phyloP scores from a whole-genome alignment of 2,888 invertebrate genomes.

The Muscina levida region DNA sequence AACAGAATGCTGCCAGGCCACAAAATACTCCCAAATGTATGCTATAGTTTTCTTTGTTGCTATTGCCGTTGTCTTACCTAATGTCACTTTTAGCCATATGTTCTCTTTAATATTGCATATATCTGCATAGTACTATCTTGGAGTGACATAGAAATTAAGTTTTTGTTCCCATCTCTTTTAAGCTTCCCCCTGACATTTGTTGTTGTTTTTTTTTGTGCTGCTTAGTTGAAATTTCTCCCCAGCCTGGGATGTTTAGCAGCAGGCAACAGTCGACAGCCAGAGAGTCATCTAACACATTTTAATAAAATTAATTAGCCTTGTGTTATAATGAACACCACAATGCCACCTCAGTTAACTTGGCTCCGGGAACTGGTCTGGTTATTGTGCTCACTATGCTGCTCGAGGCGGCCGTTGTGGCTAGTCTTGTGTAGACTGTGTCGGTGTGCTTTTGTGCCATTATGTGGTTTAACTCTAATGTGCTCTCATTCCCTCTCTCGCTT shows the following conservation, averaged over 20 bases:
- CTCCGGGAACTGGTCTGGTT: not conserved
- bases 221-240: not conserved
- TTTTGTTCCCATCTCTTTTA: slow-evolving; percentile 19
- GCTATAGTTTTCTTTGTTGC: slow-evolving; percentile 24
- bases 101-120: slow-evolving; percentile 44
- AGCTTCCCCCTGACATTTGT: not conserved
- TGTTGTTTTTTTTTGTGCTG: too few species aligned
- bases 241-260: not conserved
- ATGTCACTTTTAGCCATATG: slow-evolving; percentile 12
- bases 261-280: not conserved
- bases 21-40: slow-evolving; percentile 49
- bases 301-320: slow-evolving; percentile 77
- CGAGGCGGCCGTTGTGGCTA: not conserved
- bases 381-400: too few species aligned
- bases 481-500: not conserved
- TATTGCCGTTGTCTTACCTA: not conserved
- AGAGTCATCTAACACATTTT: slow-evolving; percentile 32
- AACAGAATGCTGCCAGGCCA: too few species aligned
- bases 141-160: slow-evolving; percentile 45
- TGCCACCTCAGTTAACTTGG: slow-evolving; percentile 53
- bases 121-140: slow-evolving; percentile 53
- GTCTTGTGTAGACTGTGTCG: not conserved
- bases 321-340: slow-evolving; percentile 71
- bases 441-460: slow-evolving; percentile 45
- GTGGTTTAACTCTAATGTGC: slow-evolving; percentile 45